Evolutionary conservation across 1,140 invertebrate genomes (phyloP).

Genomic region (Halictus rubicundus): DNA sequence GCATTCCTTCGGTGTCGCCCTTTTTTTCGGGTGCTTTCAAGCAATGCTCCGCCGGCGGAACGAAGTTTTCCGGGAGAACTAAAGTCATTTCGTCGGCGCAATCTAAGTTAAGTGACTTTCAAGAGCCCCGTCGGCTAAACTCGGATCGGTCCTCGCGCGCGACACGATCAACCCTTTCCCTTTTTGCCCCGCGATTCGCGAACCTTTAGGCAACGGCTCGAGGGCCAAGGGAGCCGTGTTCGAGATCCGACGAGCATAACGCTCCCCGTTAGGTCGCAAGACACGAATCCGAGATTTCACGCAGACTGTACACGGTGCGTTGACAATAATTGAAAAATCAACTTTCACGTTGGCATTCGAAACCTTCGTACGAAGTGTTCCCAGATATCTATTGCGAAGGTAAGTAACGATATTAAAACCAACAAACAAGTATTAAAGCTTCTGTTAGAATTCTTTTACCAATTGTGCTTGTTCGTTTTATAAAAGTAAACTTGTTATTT

Average conservation of each 20-base stretch:
- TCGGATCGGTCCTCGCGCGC: constrained; percentile 52
- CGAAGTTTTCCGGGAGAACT: constrained; percentile 76
- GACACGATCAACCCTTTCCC: constrained; percentile 49
- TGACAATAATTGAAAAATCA: too few species aligned
- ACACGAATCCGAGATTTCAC: constrained; percentile 20
- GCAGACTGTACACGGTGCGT: not conserved
- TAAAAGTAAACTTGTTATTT: too few species aligned
- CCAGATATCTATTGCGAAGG: too few species aligned
- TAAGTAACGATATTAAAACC: too few species aligned
- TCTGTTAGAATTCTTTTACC: too few species aligned
- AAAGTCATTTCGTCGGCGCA: constrained; percentile 80
- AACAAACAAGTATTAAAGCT: too few species aligned
- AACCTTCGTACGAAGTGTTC: too few species aligned
- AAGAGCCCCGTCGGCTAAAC: constrained; percentile 76
- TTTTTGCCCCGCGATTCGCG: constrained; percentile 5
- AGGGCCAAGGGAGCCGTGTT: not conserved
- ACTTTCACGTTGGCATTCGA: too few species aligned
- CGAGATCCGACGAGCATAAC: constrained; percentile 64
- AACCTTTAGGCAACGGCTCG: too few species aligned
- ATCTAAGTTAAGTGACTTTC: constrained; percentile 82
- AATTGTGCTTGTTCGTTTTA: too few species aligned
- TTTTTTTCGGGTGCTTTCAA: constrained; percentile 58
- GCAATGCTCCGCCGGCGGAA: constrained; percentile 64
- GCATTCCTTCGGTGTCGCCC: not conserved
- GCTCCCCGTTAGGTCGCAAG: constrained; percentile 46